phyloP scores from a whole-genome alignment of 2,888 invertebrate genomes.

The Ethmia dodecea region DNA sequence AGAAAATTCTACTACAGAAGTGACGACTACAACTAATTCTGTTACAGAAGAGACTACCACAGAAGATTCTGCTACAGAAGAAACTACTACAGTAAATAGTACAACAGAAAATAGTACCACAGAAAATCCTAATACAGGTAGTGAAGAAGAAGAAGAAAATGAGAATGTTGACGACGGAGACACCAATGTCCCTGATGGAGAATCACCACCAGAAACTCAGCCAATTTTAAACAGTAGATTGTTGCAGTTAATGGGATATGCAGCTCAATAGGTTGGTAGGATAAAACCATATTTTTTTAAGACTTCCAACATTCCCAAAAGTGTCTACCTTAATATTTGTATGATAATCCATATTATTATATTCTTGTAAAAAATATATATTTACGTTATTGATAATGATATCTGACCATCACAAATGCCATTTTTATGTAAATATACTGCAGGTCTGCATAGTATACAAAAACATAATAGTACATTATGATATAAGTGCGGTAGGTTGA shows the following conservation, averaged over 20 bases:
- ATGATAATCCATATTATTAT: too few relatives aligned
- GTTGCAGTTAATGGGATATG: slow-evolving; percentile 1
- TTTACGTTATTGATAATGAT: too few relatives aligned
- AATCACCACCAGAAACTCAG: background rate
- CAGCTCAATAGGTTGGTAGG: too few relatives aligned
- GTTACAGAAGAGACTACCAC: background rate
- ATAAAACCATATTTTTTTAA: too few relatives aligned
- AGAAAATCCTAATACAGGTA: background rate
- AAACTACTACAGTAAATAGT: background rate
- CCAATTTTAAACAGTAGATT: slow-evolving; percentile 1
- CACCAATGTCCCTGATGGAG: background rate
- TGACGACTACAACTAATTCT: background rate
- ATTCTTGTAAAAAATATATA: too few relatives aligned
- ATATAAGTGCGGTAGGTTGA: too few relatives aligned
- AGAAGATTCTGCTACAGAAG: background rate
- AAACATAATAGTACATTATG: too few relatives aligned
- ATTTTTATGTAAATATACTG: too few relatives aligned
- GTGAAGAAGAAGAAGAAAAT: background rate
- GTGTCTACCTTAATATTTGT: too few relatives aligned
- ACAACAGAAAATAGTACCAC: slow-evolving; percentile 6
- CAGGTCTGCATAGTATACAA: too few relatives aligned
- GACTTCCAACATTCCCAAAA: too few relatives aligned
- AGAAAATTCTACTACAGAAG: background rate
- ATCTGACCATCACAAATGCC: too few relatives aligned
- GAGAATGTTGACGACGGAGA: slow-evolving; percentile 6